These are phyloP conservation scores for Cygnus atratus DNA, from an alignment of 2,113 vertebrate species.

Conservation along the genomic window DNA sequence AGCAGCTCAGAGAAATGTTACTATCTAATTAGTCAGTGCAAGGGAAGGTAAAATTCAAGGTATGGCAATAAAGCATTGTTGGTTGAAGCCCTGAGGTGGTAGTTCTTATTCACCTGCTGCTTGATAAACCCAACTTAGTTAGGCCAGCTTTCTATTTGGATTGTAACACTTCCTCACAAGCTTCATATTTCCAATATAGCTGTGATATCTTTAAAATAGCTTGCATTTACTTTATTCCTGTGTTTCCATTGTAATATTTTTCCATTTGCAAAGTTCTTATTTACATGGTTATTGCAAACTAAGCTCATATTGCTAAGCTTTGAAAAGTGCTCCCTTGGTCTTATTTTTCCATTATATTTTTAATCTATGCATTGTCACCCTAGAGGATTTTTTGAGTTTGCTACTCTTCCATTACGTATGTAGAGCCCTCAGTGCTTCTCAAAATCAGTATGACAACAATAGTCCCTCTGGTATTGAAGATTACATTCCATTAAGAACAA, in stretches of 20 bases:
- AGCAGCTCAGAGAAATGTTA: background rate
- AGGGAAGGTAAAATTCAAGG: background rate
- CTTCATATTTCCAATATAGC: background rate
- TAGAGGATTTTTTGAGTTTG: slow-evolving; percentile 1
- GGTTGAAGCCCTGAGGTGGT: background rate
- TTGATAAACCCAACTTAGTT: background rate
- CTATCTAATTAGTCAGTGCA: background rate
- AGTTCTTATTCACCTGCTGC: background rate
- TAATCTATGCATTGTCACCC: background rate
- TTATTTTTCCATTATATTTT: background rate
- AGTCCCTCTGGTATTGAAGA: background rate
- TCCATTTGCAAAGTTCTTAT: background rate
- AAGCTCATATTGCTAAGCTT: background rate
- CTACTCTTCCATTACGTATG: background rate
- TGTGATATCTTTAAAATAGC: background rate
- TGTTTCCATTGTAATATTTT: background rate
- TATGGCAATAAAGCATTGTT: background rate
- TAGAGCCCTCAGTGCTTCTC: background rate
- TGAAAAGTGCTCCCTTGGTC: background rate
- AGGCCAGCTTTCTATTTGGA: background rate
- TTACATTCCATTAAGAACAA: background rate
- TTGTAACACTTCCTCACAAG: background rate
- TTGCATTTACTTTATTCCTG: background rate
- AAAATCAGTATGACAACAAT: background rate
- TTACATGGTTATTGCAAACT: background rate